These are phyloP conservation scores for Spodoptera exigua DNA, from an alignment of 2,888 invertebrate species.

Conservation along the genomic window DNA sequence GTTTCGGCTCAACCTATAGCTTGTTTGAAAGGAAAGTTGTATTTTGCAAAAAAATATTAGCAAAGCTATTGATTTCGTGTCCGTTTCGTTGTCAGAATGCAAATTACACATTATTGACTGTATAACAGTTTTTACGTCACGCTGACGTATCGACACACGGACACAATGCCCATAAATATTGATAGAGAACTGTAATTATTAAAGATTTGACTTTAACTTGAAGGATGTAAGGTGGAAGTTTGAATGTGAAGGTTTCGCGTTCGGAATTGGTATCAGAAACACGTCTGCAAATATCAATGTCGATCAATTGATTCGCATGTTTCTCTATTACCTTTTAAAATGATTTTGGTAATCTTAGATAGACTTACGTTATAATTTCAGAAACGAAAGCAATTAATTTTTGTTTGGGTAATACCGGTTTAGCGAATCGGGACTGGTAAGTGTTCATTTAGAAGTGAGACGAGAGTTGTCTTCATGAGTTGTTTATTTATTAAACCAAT, in stretches of 20 bases:
- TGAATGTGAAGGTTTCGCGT: conserved; percentile 26
- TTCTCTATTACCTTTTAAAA: conserved; percentile 27
- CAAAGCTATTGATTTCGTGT: conserved; percentile 19
- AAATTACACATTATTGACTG: conserved; percentile 40
- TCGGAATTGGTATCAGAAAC: conserved; percentile 55
- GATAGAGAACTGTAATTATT: conserved; percentile 12
- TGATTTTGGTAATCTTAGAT: conserved; percentile 28
- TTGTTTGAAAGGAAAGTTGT: conserved; percentile 2
- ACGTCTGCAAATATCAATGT: conserved; percentile 59
- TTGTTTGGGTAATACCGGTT: no score
- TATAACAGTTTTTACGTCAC: conserved; percentile 54
- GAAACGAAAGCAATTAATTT: neutral
- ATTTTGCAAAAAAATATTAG: conserved; percentile 21
- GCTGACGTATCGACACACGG: conserved; percentile 44
- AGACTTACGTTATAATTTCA: conserved; percentile 11
- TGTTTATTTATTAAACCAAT: no score
- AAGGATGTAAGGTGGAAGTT: conserved; percentile 36
- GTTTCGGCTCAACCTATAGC: neutral
- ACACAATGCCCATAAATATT: conserved; percentile 53
- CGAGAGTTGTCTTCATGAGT: no score
- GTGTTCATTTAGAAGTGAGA: no score
- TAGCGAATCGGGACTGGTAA: no score
- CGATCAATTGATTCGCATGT: conserved; percentile 54
- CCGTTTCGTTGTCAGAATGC: conserved; percentile 22
- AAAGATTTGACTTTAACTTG: conserved; percentile 28